phyloP scores from a whole-genome alignment of 2,113 vertebrate genomes.

The Plectropomus leopardus region DNA sequence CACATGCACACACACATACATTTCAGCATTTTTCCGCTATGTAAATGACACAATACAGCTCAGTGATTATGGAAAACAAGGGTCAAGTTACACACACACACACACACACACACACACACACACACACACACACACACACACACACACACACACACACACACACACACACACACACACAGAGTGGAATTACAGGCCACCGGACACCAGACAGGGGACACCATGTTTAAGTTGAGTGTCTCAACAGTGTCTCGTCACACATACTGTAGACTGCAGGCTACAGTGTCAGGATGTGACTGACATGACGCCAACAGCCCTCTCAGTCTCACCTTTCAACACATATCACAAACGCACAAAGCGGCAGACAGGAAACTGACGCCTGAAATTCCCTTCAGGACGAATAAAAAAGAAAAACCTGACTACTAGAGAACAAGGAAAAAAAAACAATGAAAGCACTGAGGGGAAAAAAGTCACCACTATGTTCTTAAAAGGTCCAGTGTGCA shows the following conservation, averaged over 20 bases:
- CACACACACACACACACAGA: neutral
- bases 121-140: neutral
- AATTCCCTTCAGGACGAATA: neutral
- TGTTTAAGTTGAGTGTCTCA: conserved; percentile 7
- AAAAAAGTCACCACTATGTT: neutral
- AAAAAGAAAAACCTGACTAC: neutral
- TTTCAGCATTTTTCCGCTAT: conserved; percentile 16
- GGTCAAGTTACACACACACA: neutral
- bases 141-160: neutral
- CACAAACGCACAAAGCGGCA: neutral
- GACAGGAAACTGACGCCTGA: conserved; percentile 1
- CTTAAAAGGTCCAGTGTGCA: neutral
- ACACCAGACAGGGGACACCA: conserved; percentile 11
- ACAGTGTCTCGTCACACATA: conserved; percentile 4
- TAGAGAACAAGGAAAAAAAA: neutral
- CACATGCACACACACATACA: neutral
- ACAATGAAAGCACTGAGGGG: neutral
- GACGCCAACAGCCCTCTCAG: conserved; percentile 1
- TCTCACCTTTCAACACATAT: conserved; percentile 16
- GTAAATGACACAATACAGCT: conserved; percentile 28
- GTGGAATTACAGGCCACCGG: conserved; percentile 26
- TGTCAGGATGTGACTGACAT: conserved; percentile 21
- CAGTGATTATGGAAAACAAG: conserved; percentile 32
- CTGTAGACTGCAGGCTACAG: neutral
- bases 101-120: neutral